Percentiles rank a stretch among this genome's conserved stretches.
phyloP scores from a whole-genome alignment of 2,797 vertebrate species.

The Pitangus sulphuratus region DNA sequence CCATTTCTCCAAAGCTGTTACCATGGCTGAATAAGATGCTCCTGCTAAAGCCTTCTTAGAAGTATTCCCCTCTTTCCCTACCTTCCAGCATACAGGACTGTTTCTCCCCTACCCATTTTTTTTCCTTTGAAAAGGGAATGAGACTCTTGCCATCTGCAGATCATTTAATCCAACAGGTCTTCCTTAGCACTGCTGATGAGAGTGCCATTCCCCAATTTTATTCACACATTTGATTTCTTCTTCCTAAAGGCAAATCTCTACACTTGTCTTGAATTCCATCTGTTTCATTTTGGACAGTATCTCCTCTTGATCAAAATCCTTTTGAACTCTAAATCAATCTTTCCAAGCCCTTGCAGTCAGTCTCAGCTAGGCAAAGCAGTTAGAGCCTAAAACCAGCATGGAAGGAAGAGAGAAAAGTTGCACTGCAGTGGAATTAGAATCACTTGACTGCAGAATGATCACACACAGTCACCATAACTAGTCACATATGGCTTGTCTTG shows the following conservation, averaged over 20 bases:
- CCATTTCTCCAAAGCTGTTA: background rate
- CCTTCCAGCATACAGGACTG: background rate
- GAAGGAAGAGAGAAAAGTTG: background rate
- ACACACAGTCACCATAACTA: background rate
- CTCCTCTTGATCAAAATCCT: conserved; percentile 14
- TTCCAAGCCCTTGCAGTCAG: background rate
- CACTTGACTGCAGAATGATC: background rate
- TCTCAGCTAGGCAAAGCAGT: background rate
- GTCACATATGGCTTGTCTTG: background rate
- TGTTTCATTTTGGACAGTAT: background rate
- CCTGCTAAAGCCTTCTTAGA: background rate
- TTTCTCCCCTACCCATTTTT: background rate
- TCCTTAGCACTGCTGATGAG: background rate
- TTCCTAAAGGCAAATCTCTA: background rate
- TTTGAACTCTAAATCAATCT: background rate
- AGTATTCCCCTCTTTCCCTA: background rate
- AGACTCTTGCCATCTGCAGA: background rate
- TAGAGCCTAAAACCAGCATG: background rate
- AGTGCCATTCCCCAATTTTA: background rate
- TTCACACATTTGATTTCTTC: background rate
- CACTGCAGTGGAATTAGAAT: background rate
- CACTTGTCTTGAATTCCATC: background rate
- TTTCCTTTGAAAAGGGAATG: background rate
- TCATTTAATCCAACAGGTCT: background rate
- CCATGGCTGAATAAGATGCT: background rate